Percentiles rank a stretch among this genome's conserved stretches.
Evolutionary conservation across 2,113 vertebrate genomes (phyloP).

Genomic region (Apaloderma vittatum): DNA sequence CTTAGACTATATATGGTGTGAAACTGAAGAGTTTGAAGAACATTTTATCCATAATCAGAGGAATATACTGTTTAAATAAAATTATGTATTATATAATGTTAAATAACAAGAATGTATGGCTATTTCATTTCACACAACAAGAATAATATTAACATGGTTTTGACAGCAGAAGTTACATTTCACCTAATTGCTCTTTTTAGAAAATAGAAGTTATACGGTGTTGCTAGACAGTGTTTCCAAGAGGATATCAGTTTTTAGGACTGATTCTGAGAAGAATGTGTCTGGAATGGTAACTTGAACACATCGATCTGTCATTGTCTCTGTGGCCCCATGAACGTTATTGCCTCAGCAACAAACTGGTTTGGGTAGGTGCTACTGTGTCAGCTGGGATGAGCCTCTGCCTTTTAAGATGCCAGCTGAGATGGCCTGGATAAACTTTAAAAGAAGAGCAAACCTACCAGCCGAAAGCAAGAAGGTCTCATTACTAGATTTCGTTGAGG

Average conservation of each 20-base stretch:
- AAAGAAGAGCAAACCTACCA: neutral
- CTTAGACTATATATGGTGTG: neutral
- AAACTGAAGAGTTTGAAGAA: neutral
- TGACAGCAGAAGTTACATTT: neutral
- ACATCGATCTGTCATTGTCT: neutral
- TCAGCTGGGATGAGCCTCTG: neutral
- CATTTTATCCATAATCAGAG: neutral
- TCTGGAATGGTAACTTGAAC: neutral
- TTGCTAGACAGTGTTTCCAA: neutral
- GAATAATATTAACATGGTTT: neutral
- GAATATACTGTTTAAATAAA: neutral
- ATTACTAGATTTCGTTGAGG: neutral
- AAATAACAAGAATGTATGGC: neutral
- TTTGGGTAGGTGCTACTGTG: neutral
- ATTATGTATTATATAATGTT: neutral
- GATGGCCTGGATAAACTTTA: neutral
- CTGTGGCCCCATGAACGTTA: neutral
- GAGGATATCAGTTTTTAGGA: neutral
- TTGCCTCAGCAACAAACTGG: neutral
- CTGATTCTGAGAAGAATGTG: neutral
- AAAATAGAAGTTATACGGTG: neutral
- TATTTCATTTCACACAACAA: neutral
- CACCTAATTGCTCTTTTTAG: neutral
- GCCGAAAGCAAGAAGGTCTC: neutral
- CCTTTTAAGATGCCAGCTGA: neutral